Conservation (phyloP, 2,113 vertebrate species). For the Ptilorrhoa leucosticta region DNA sequence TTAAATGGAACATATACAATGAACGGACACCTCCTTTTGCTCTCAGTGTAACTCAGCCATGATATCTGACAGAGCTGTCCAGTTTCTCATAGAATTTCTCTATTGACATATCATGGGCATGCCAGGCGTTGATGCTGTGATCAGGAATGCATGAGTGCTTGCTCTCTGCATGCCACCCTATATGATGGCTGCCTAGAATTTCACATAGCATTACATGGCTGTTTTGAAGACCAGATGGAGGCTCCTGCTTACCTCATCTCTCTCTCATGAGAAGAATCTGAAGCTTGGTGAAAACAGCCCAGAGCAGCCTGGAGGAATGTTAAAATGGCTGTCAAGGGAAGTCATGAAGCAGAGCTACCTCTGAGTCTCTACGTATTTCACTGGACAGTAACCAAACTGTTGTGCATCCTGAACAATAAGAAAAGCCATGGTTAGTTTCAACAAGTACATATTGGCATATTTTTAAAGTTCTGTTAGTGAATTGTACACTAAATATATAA, state of each 20-base stretch:
- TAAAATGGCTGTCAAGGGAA: constrained; percentile 46
- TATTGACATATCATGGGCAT: constrained; percentile 37
- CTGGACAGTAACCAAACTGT: not conserved
- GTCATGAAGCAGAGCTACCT: constrained; percentile 1
- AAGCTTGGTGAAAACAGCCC: constrained; percentile 37
- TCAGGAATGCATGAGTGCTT: constrained; percentile 63
- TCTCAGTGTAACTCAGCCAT: not conserved
- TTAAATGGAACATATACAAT: not conserved
- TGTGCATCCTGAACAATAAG: not conserved
- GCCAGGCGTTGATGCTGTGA: constrained; percentile 67
- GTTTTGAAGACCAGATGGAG: constrained; percentile 45
- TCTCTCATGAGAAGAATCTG: constrained; percentile 67
- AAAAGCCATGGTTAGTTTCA: not conserved
- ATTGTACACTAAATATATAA: not conserved
- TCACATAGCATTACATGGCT: constrained; percentile 54
- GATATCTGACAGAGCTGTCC: not conserved
- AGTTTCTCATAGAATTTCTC: not conserved
- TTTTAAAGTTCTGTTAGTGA: not conserved
- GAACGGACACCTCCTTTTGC: not conserved
- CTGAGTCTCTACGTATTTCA: not conserved
- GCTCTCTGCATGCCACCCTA: constrained; percentile 60
- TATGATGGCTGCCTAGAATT: constrained; percentile 48
- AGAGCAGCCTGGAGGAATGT: constrained; percentile 52
- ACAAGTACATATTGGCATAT: not conserved
- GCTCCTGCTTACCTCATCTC: constrained; percentile 76